Evolutionary conservation across 2,113 vertebrate species (phyloP).

Genomic region (Sceloporus undulatus): DNA sequence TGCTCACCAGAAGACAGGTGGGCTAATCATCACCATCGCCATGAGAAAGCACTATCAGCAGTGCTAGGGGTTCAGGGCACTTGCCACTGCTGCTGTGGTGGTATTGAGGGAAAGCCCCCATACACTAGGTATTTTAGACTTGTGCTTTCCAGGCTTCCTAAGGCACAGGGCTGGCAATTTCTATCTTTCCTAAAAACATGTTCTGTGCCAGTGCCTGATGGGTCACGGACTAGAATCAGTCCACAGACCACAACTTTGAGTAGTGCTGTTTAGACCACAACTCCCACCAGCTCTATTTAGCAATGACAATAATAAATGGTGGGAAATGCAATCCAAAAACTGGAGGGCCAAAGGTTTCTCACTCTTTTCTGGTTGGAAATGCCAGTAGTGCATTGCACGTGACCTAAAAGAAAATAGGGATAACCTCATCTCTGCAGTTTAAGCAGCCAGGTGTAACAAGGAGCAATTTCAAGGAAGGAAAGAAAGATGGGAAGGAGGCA

Average conservation of each 20-base stretch:
- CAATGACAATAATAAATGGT: background rate
- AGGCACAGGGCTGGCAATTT: background rate
- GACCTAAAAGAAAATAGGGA: background rate
- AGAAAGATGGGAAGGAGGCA: background rate
- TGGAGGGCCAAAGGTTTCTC: background rate
- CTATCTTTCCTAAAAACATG: too few species aligned
- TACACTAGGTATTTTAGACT: background rate
- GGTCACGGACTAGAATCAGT: too few species aligned
- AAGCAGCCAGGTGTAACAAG: too few species aligned
- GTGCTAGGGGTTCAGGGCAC: background rate
- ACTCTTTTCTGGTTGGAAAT: background rate
- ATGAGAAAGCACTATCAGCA: too few species aligned
- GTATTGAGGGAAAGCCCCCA: too few species aligned
- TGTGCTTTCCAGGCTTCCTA: background rate
- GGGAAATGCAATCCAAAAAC: background rate
- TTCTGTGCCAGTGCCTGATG: too few species aligned
- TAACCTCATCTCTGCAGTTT: background rate
- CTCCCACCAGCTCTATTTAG: too few species aligned
- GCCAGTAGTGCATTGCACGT: background rate
- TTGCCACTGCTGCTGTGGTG: too few species aligned
- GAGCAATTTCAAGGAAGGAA: too few species aligned
- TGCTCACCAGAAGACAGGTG: background rate
- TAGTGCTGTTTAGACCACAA: too few species aligned
- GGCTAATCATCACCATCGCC: too few species aligned
- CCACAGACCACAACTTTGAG: too few species aligned